phyloP scores from a whole-genome alignment of 2,113 vertebrate genomes.

The Albula glossodonta region DNA sequence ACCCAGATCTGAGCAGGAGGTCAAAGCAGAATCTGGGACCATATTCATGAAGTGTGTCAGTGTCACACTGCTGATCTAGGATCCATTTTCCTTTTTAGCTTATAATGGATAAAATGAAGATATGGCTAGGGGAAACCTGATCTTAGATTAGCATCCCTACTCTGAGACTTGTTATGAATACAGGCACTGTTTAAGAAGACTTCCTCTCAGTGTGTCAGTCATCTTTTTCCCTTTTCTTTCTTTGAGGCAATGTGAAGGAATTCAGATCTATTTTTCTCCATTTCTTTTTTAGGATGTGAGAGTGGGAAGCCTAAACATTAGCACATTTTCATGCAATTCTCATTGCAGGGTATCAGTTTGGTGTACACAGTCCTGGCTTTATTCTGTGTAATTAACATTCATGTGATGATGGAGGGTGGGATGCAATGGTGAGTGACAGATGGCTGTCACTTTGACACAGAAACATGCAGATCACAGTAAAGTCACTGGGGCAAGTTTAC shows the following conservation, averaged over 20 bases:
- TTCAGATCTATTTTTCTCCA: not conserved
- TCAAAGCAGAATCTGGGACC: too few species aligned
- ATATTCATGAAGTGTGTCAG: too few species aligned
- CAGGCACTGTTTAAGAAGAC: not conserved
- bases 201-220: not conserved
- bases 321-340: not conserved
- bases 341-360: not conserved
- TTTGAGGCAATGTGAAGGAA: not conserved
- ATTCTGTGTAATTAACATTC: not conserved
- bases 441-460: not conserved
- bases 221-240: not conserved
- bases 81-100: too few species aligned
- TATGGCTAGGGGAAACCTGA: not conserved
- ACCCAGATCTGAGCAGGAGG: not conserved
- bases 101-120: not conserved
- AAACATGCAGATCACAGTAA: not conserved
- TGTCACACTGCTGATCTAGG: too few species aligned
- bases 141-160: not conserved
- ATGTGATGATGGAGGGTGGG: not conserved
- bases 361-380: not conserved
- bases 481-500: not conserved
- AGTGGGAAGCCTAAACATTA: not conserved
- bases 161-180: not conserved
- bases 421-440: too few species aligned
- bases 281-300: not conserved